phyloP scores from a whole-genome alignment of 2,797 vertebrate species.

The Paratrypauchen microcephalus region DNA sequence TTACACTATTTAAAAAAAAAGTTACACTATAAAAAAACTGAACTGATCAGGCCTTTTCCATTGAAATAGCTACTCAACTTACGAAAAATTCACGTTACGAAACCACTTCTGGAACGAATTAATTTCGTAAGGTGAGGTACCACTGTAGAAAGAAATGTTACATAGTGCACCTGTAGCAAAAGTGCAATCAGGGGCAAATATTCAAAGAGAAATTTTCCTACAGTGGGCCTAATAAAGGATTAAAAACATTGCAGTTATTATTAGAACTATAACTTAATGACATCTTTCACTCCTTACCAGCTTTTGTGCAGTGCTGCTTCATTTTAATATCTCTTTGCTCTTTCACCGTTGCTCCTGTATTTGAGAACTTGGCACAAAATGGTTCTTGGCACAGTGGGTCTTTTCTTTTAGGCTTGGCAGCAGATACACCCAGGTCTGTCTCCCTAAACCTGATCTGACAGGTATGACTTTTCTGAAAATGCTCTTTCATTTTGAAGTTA shows the following conservation, averaged over 20 bases:
- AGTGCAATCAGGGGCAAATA: too few species aligned
- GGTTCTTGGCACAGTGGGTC: slow-evolving; percentile 44
- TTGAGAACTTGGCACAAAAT: slow-evolving; percentile 55
- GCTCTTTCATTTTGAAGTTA: slow-evolving; percentile 8
- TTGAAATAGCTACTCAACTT: too few species aligned
- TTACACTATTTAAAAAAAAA: too few species aligned
- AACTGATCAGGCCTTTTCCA: too few species aligned
- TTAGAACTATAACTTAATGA: not conserved
- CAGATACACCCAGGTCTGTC: slow-evolving; percentile 51
- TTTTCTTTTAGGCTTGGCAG: slow-evolving; percentile 39
- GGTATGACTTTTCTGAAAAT: slow-evolving; percentile 50
- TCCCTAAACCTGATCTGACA: slow-evolving; percentile 61
- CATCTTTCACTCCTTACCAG: not conserved
- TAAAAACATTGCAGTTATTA: not conserved
- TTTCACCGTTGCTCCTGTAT: slow-evolving; percentile 36
- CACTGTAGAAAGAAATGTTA: too few species aligned
- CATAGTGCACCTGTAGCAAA: too few species aligned
- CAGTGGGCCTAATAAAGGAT: too few species aligned
- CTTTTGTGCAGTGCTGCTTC: not conserved
- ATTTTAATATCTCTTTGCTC: slow-evolving; percentile 9
- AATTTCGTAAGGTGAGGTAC: too few species aligned
- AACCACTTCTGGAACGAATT: too few species aligned
- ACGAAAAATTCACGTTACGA: too few species aligned
- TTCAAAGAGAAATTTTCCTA: too few species aligned
- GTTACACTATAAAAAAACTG: too few species aligned